These are phyloP conservation scores for Aleadryas rufinucha DNA, from an alignment of 2,113 vertebrate species.

Conservation along the genomic window DNA sequence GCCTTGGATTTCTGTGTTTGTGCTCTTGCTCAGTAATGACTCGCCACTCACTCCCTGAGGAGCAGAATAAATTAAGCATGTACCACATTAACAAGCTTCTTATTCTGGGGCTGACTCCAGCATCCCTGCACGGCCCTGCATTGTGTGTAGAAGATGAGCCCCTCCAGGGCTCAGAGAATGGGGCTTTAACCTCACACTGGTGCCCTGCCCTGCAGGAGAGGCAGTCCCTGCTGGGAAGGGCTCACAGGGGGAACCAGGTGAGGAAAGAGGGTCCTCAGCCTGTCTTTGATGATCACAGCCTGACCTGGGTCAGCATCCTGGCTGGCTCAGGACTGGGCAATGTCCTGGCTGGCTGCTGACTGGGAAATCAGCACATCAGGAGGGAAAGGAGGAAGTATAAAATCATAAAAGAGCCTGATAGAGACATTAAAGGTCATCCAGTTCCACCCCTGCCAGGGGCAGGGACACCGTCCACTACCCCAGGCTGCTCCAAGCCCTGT, in stretches of 20 bases:
- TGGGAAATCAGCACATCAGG: neutral
- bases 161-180: neutral
- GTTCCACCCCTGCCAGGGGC: fast-evolving
- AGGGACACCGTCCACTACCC: neutral
- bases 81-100: neutral
- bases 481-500: fast-evolving
- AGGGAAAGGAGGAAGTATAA: neutral
- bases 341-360: neutral
- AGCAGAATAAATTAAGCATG: conserved; percentile 22
- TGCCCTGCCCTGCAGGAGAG: neutral
- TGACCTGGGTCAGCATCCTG: neutral
- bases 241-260: neutral
- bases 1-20: conserved; percentile 21
- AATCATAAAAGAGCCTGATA: neutral
- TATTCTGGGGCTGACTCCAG: neutral
- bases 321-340: neutral
- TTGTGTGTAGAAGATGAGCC: neutral
- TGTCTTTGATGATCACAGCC: neutral
- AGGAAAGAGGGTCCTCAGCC: fast-evolving
- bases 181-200: neutral
- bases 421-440: neutral
- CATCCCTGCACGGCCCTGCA: neutral
- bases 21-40: neutral
- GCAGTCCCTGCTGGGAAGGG: neutral
- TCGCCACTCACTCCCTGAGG: neutral